Evolutionary conservation across 2,113 vertebrate species (phyloP).

Genomic region (Ciconia boyciana): DNA sequence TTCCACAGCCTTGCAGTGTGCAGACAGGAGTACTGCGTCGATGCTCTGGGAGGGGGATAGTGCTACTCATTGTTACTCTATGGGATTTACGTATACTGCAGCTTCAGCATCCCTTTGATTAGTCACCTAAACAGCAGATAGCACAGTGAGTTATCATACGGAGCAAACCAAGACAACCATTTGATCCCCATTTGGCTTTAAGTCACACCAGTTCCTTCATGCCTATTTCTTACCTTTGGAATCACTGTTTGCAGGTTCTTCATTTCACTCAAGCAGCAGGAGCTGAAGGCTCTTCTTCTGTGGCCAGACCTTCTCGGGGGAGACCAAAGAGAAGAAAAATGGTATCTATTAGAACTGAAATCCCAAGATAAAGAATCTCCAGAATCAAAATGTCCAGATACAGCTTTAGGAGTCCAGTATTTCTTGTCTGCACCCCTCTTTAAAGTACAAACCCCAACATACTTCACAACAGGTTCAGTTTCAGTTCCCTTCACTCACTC

Average conservation of each 20-base stretch:
- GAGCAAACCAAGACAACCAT: not conserved
- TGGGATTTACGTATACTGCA: not conserved
- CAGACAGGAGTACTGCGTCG: not conserved
- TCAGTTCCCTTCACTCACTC: not conserved
- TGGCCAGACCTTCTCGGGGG: not conserved
- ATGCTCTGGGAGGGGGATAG: not conserved
- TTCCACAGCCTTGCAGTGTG: not conserved
- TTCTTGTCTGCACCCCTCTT: not conserved
- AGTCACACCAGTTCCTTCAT: not conserved
- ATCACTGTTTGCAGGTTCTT: constrained; percentile 51
- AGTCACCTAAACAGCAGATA: not conserved
- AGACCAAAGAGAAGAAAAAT: constrained; percentile 46
- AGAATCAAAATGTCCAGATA: not conserved
- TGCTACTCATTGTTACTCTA: not conserved
- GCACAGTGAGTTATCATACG: not conserved
- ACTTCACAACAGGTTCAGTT: not conserved
- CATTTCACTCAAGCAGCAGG: not conserved
- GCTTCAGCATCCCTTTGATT: not conserved
- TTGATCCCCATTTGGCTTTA: not conserved
- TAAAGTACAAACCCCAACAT: not conserved
- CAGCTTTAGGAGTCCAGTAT: not conserved
- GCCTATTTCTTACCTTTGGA: not conserved
- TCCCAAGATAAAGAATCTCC: not conserved
- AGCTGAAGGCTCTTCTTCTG: constrained; percentile 5
- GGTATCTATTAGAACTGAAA: not conserved